Conservation (phyloP, 2,113 vertebrate genomes). For the Protobothrops mucrosquamatus region DNA sequence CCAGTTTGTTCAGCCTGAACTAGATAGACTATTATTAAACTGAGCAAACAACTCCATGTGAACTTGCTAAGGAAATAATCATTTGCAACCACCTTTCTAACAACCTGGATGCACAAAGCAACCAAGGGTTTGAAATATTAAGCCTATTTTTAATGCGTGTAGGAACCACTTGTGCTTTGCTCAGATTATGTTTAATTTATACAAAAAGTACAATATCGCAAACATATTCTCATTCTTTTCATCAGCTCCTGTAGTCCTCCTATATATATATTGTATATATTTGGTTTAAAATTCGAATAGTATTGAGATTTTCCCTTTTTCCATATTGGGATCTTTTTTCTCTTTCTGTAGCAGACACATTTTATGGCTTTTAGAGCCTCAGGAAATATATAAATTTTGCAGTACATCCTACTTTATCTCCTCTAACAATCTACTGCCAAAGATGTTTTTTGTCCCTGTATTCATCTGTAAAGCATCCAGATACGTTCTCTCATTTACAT, state of each 20-base stretch:
- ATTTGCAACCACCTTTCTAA: slow-evolving; percentile 67
- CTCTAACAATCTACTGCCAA: slow-evolving; percentile 66
- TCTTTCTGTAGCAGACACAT: slow-evolving; percentile 66
- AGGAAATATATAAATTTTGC: slow-evolving; percentile 69
- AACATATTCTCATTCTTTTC: slow-evolving; percentile 29
- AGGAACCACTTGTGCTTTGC: slow-evolving; percentile 58
- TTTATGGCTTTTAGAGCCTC: slow-evolving; percentile 73
- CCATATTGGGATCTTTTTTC: slow-evolving; percentile 64
- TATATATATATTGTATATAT: slow-evolving; percentile 37
- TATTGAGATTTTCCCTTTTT: slow-evolving; percentile 66
- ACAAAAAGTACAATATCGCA: slow-evolving; percentile 66
- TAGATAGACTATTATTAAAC: slow-evolving; percentile 79
- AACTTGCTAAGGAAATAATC: slow-evolving; percentile 79
- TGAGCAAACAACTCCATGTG: slow-evolving; percentile 72
- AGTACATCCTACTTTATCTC: slow-evolving; percentile 67
- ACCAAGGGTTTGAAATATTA: slow-evolving; percentile 68
- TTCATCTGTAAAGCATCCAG: slow-evolving; percentile 58
- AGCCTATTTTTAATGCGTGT: slow-evolving; percentile 65
- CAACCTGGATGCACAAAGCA: slow-evolving; percentile 60
- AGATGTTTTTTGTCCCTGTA: slow-evolving; percentile 54
- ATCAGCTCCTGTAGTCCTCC: neutral
- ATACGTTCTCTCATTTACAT: slow-evolving; percentile 44
- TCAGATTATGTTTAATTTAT: slow-evolving; percentile 68
- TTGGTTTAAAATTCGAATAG: slow-evolving; percentile 65
- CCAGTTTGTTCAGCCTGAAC: slow-evolving; percentile 79